Conservation (phyloP, 2,888 invertebrate species). For the Nasonovia ribisnigri region DNA sequence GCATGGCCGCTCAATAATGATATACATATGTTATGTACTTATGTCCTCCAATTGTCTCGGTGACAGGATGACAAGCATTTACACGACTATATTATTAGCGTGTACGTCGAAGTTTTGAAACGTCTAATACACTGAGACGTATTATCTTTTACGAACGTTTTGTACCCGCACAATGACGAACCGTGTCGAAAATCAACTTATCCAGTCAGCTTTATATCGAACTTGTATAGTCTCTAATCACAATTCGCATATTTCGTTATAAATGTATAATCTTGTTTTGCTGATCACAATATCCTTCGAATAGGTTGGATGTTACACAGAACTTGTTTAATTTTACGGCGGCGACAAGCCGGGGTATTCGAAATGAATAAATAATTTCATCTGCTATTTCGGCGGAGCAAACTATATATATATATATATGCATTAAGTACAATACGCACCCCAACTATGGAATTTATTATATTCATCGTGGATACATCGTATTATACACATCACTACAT, state of each 20-base stretch:
- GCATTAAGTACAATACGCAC: neutral
- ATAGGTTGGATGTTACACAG: neutral
- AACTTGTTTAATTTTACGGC: neutral
- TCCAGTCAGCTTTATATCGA: neutral
- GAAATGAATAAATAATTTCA: conserved; percentile 1
- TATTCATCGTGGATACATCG: neutral
- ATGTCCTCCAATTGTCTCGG: neutral
- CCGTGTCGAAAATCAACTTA: neutral
- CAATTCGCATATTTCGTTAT: neutral
- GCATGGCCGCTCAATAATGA: neutral
- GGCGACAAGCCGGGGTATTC: neutral
- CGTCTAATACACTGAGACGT: neutral
- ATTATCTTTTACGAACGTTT: neutral
- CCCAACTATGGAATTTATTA: neutral
- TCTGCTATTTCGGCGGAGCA: neutral
- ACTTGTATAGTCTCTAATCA: neutral
- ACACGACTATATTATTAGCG: neutral
- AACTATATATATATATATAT: neutral
- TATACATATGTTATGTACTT: neutral
- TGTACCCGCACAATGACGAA: neutral
- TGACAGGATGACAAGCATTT: neutral
- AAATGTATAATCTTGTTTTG: neutral
- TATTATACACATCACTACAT: neutral
- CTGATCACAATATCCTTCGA: neutral
- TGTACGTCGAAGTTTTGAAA: neutral